Conservation (phyloP, 1,140 invertebrate species). For the Chelonus insularis region DNA sequence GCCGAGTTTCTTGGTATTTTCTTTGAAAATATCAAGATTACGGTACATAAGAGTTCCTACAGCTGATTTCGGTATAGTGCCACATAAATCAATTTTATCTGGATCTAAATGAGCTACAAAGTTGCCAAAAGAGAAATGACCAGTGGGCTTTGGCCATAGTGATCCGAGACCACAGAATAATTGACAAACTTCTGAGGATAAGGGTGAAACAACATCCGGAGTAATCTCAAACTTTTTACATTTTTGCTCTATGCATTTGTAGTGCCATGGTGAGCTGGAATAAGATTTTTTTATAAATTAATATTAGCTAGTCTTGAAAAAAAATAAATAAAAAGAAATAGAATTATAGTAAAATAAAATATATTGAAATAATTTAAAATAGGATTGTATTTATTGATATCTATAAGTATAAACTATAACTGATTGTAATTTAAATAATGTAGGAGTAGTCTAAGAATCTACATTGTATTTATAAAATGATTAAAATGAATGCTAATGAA, state of each 20-base stretch:
- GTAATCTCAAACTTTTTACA: constrained; percentile 50
- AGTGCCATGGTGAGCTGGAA: constrained; percentile 51
- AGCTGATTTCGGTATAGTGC: constrained; percentile 46
- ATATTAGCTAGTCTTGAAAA: not conserved
- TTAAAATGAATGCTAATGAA: no score
- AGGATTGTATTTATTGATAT: no score
- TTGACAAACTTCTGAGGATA: constrained; percentile 48
- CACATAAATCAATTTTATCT: constrained; percentile 60
- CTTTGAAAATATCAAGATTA: constrained; percentile 48
- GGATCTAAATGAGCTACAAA: constrained; percentile 66
- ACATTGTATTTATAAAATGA: no score
- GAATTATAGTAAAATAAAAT: no score
- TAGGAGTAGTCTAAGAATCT: no score
- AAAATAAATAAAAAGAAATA: no score
- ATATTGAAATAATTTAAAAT: no score
- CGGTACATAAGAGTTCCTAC: constrained; percentile 53
- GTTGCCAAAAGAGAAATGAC: constrained; percentile 64
- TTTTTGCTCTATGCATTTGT: constrained; percentile 44
- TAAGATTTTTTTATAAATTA: not conserved
- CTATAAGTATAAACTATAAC: no score
- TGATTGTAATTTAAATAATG: no score
- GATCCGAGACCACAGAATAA: constrained; percentile 56
- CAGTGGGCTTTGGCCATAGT: constrained; percentile 75
- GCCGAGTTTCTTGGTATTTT: constrained; percentile 28
- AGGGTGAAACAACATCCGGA: constrained; percentile 33